Conservation (phyloP, 2,797 vertebrate species). For the Odontamblyopus rebecca region DNA sequence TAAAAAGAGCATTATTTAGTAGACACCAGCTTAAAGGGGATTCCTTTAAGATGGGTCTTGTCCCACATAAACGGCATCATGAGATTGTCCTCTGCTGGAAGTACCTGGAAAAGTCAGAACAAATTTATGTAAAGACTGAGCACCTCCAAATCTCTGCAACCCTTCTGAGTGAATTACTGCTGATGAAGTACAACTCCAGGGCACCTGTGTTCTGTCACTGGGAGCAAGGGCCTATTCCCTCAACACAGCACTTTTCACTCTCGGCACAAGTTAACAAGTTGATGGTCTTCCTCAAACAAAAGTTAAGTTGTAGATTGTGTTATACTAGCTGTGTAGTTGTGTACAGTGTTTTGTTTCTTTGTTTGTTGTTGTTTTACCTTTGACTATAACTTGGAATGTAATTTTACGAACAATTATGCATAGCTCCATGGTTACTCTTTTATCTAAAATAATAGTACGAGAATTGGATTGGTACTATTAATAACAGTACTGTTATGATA, state of each 20-base stretch:
- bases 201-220: constrained; percentile 69
- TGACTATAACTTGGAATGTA: too few species aligned
- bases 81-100: constrained; percentile 74
- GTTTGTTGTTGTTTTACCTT: too few species aligned
- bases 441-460: too few species aligned
- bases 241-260: constrained; percentile 22
- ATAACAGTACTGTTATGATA: background rate
- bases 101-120: constrained; percentile 66
- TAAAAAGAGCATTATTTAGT: background rate
- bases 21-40: background rate
- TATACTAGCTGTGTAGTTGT: too few species aligned
- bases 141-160: constrained; percentile 55
- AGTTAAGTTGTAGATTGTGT: too few species aligned
- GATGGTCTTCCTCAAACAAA: constrained; percentile 24
- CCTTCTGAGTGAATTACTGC: constrained; percentile 54
- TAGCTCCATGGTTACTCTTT: too few species aligned
- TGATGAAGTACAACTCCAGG: constrained; percentile 55
- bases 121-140: constrained; percentile 56
- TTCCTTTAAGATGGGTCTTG: background rate
- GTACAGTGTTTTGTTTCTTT: too few species aligned
- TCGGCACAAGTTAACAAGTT: constrained; percentile 47
- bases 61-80: background rate
- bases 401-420: too few species aligned
- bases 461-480: too few species aligned
- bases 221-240: constrained; percentile 40